Base-by-base conservation (phyloP, 2,888 invertebrate genomes). In the Andrena dorsata region DNA sequence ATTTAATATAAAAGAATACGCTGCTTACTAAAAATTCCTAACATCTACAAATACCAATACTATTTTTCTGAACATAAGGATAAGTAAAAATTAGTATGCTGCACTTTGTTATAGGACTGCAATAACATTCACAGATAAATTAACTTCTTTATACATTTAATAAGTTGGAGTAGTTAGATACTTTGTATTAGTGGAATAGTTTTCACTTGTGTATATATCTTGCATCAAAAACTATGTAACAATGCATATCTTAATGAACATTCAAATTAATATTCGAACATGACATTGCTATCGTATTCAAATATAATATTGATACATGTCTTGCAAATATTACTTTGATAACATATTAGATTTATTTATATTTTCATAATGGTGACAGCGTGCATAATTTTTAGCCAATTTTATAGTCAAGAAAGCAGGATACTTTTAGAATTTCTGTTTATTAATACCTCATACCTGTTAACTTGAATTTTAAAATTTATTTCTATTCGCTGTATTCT, bases 301-400 rank as follows among this genome's bases (percentile, higher is more conserved):
- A 41, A 56, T 26, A 41, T 68, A 32, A 41, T 30, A 16, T 80
- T 70, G 20, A 68, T 71, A 53, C 47, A 49, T 49, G 35, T 30
- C 20, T 61, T 26, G 41, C 35, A n/a, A 53, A 68, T 49, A 61
- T 61, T 69, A 47, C 53, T 23, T 23, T 26, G 76, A 76, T 76
- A 73, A 82, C 53, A 20, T 64, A 58, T 30, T 69, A 60, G 53
- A 72, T 61, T 47, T 32, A 77, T 61, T 60, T 65, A 60, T 51
- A 30, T 8, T 71, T 76, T 80, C 26, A 20, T 10, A 26, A 56
- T 10, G 23, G 6, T 58, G 28, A 28, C n/a, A 16, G 4, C 16
- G 16, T 41, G 41, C 28, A 58, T 28, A 8, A 6, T 30, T 49
- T n/a, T 7, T 53, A 2, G 20, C 41, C 16, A 28, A 28, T 41